phyloP scores from a whole-genome alignment of 1,140 invertebrate species.

The Metopolophium dirhodum region DNA sequence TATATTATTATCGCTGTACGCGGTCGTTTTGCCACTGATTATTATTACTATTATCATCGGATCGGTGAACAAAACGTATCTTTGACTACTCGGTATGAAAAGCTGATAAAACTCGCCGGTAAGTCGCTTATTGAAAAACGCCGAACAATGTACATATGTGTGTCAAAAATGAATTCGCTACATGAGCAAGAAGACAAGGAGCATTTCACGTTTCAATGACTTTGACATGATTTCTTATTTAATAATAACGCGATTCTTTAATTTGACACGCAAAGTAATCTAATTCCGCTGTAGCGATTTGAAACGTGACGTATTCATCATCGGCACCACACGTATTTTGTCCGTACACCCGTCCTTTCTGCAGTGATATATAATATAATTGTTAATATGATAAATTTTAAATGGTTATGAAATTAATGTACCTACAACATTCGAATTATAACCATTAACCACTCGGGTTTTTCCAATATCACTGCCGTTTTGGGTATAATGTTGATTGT shows the following conservation, averaged over 20 bases:
- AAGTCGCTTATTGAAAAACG: not conserved
- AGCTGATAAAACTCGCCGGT: not conserved
- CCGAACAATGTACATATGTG: not conserved
- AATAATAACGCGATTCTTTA: not conserved
- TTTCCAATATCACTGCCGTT: not conserved
- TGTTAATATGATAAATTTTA: not conserved
- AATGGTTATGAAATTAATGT: not conserved
- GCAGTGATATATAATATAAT: not conserved
- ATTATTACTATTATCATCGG: constrained; percentile 6
- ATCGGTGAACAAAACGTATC: constrained; percentile 1
- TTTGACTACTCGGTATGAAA: not conserved
- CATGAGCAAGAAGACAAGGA: not conserved
- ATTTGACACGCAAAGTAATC: constrained; percentile 9
- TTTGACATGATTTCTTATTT: not conserved
- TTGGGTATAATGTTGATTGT: not conserved
- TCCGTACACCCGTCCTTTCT: not conserved
- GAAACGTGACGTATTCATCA: not conserved
- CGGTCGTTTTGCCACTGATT: not conserved
- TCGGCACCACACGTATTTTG: not conserved
- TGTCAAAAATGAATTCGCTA: not conserved
- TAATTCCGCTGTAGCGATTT: not conserved
- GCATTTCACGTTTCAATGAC: not conserved
- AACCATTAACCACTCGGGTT: not conserved
- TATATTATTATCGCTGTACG: constrained; percentile 1
- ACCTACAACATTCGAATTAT: not conserved